A percentile compares a stretch with the other conserved stretches of the same genome.
These are phyloP conservation scores for Nemapogon koenigi DNA, from an alignment of 2,888 invertebrate genomes.

Conservation along the genomic window DNA sequence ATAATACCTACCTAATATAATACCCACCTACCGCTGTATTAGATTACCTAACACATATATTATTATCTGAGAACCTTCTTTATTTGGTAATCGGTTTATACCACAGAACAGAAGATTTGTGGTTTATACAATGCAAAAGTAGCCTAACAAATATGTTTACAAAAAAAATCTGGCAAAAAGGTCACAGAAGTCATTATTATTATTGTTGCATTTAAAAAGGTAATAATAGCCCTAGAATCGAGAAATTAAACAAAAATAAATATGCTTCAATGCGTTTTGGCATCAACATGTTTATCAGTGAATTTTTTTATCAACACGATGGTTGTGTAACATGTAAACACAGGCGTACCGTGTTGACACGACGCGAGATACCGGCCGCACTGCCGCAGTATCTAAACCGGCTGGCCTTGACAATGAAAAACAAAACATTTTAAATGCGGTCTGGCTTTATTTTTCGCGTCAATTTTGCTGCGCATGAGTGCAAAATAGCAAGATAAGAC, in stretches of 20 bases:
- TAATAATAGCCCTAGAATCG: too few species aligned
- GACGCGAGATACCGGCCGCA: constrained; percentile 43
- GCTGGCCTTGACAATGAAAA: constrained; percentile 60
- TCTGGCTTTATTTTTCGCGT: constrained; percentile 7
- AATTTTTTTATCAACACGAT: constrained; percentile 26
- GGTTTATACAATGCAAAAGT: too few species aligned
- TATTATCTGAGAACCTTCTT: too few species aligned
- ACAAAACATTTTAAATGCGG: constrained; percentile 28
- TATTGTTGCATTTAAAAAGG: too few species aligned
- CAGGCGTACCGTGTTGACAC: constrained; percentile 43
- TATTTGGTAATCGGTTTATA: too few species aligned
- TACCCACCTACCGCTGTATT: too few species aligned
- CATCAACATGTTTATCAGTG: constrained; percentile 1
- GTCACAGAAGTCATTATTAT: too few species aligned
- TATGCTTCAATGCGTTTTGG: constrained; percentile 4
- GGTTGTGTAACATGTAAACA: constrained; percentile 40
- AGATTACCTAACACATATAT: too few species aligned
- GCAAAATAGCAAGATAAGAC: constrained; percentile 8
- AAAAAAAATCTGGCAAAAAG: too few species aligned
- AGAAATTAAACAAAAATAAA: constrained; percentile 3
- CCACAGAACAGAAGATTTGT: too few species aligned
- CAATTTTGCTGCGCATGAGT: constrained; percentile 5
- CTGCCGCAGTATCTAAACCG: constrained; percentile 54
- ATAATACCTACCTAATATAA: too few species aligned
- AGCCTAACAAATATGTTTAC: too few species aligned